phyloP scores from a whole-genome alignment of 2,797 vertebrate genomes.

The Melanotaenia maccullochi region DNA sequence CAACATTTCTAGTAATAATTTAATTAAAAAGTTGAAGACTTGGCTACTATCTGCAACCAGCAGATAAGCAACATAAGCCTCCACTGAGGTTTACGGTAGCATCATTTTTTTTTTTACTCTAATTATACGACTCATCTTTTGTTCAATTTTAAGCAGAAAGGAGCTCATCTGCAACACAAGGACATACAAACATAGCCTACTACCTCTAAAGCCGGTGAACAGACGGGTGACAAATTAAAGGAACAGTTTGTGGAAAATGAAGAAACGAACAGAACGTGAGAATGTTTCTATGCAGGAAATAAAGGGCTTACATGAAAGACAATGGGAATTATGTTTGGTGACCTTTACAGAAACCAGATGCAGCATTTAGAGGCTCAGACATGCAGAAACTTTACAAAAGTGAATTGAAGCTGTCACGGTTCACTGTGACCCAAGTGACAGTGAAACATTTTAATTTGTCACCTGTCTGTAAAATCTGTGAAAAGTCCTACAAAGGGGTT shows the following conservation, averaged over 20 bases:
- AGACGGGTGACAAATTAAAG: slow-evolving; percentile 44
- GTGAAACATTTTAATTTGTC: slow-evolving; percentile 29
- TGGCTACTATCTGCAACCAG: neutral
- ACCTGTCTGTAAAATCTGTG: slow-evolving; percentile 2
- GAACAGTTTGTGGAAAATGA: neutral
- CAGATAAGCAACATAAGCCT: neutral
- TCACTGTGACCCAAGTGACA: neutral
- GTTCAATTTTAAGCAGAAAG: neutral
- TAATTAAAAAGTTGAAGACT: neutral
- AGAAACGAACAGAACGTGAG: neutral
- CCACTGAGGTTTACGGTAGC: neutral
- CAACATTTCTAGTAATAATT: neutral
- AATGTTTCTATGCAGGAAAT: neutral
- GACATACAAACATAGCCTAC: neutral
- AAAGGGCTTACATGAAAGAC: neutral
- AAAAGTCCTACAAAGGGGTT: slow-evolving; percentile 3
- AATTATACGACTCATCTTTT: neutral
- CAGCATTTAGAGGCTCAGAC: neutral
- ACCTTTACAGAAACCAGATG: neutral
- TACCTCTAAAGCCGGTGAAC: slow-evolving; percentile 1
- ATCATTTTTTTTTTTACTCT: neutral
- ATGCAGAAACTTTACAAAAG: neutral
- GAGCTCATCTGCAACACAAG: neutral
- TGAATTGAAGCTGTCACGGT: neutral
- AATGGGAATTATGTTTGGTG: neutral